Base-by-base conservation (phyloP, 2,888 invertebrate species). In the Lycia hirtaria region DNA sequence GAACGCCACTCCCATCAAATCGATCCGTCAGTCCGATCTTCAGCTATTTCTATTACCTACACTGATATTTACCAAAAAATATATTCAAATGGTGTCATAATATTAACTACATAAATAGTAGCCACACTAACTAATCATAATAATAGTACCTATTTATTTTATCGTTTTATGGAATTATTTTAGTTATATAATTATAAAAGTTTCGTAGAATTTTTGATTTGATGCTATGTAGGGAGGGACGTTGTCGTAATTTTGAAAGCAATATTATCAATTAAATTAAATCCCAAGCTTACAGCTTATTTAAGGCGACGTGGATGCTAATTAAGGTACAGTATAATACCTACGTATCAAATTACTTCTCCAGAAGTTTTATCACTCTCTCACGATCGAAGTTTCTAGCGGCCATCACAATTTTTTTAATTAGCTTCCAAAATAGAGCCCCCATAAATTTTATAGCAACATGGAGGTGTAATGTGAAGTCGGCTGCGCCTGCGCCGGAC, bases 361-460 rank as follows among this genome's bases (percentile, higher is more conserved):
- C 73, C 73, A 71, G 73, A 78, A 74, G 75, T 83, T 87, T 86
- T 83, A 88, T 83, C 83, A 79, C 84, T 85, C 83, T 88, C 89
- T 87, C 88, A 88, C 88, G 87, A 81, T 85, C 79, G 71, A 77
- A 81, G 70, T 80, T 81, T 79, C 80, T 81, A 85, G 85, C 81
- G 83, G 80, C 77, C 78, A 83, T 83, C 81, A 81, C 80, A 76
- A 20, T 81, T 86, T 85, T 78, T 85, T 89, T 88, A 89, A 89
- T 88, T 87, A 87, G 87, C 83, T 83, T 80, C 83, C 78, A 87
- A 89, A 88, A 87, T 88, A 82, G 84, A 83, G 81, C 81, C 82
- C 77, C 77, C 80, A 88, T 89, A 89, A 89, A 89, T 85, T 88
- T 89, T 88, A 88, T 86, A 82, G 82, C 85, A 79, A 82, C 77